Evolutionary conservation across 2,113 vertebrate species (phyloP).

Genomic region (Lamprologus lemairii): DNA sequence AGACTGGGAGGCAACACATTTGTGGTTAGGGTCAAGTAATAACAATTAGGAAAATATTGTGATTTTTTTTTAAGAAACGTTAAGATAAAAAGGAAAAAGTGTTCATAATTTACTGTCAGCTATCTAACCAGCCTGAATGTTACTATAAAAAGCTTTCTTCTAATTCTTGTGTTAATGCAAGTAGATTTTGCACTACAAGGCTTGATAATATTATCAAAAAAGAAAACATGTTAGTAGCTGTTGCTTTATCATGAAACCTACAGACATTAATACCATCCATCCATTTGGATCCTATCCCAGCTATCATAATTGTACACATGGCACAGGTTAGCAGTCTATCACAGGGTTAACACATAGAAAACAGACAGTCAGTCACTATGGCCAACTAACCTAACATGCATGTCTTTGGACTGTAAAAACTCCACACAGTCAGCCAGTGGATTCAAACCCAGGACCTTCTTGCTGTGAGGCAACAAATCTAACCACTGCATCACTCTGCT

Average conservation of each 20-base stretch:
- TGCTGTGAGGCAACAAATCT: not conserved
- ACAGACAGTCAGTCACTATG: not conserved
- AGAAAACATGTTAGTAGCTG: not conserved
- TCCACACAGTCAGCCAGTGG: not conserved
- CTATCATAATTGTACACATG: not conserved
- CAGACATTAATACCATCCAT: not conserved
- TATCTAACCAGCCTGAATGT: not conserved
- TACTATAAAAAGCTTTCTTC: not conserved
- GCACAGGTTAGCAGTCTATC: not conserved
- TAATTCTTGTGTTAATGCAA: not conserved
- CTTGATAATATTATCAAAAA: not conserved
- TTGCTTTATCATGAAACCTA: not conserved
- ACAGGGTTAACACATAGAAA: not conserved
- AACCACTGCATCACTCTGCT: not conserved
- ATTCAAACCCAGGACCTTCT: not conserved
- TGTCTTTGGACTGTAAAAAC: not conserved
- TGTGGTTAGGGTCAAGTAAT: not conserved
- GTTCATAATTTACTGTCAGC: not conserved
- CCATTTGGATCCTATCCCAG: not conserved
- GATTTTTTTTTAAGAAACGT: not conserved
- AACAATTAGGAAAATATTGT: not conserved
- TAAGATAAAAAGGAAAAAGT: not conserved
- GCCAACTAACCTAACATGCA: not conserved
- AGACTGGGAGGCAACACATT: not conserved
- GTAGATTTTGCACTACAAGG: not conserved